Evolutionary conservation across 2,113 vertebrate species (phyloP).

Genomic region (Heliornis fulica): DNA sequence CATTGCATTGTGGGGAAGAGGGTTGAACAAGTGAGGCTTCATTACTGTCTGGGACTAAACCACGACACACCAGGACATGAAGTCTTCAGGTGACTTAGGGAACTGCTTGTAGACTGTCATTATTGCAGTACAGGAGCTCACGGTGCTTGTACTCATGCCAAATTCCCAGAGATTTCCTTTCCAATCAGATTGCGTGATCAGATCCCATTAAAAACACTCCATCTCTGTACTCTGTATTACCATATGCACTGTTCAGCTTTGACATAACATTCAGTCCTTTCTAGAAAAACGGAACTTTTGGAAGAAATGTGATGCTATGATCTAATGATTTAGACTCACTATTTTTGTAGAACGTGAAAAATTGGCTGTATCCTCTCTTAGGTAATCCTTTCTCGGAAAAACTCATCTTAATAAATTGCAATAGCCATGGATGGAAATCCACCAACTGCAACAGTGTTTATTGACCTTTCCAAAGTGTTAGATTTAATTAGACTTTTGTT

Average conservation of each 20-base stretch:
- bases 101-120: background rate
- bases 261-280: background rate
- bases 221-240: background rate
- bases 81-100: background rate
- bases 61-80: background rate
- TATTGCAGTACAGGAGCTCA: background rate
- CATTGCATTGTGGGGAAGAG: no score
- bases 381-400: constrained; percentile 60
- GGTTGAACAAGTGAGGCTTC: no score
- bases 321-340: constrained; percentile 23
- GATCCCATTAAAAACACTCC: background rate
- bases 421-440: constrained; percentile 28
- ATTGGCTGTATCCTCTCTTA: constrained; percentile 2
- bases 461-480: constrained; percentile 44
- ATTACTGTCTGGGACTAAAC: no score
- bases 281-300: constrained; percentile 2
- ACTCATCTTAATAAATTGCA: constrained; percentile 55
- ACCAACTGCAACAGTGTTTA: constrained; percentile 30
- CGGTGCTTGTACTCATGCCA: background rate
- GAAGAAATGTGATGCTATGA: background rate
- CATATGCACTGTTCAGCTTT: background rate
- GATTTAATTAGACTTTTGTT: constrained; percentile 49
- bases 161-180: background rate
- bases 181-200: background rate
- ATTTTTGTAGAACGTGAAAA: constrained; percentile 27